A percentile compares a stretch with the other conserved stretches of the same genome.
Conservation (phyloP, 2,888 invertebrate genomes). For the Cistogaster globosa region DNA sequence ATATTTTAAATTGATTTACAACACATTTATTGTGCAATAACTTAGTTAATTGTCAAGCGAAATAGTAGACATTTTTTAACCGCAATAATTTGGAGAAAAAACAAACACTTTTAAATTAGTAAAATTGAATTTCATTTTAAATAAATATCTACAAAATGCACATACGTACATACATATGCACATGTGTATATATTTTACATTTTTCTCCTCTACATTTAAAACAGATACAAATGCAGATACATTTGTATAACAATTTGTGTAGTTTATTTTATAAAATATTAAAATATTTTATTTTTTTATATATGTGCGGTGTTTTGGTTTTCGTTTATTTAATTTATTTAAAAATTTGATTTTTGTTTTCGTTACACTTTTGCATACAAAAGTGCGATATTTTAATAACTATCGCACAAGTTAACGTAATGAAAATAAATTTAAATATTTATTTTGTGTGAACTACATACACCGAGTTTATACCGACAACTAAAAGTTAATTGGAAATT, state of each 20-base stretch:
- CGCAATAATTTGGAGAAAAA: constrained; percentile 7
- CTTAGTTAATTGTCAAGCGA: not conserved
- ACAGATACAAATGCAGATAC: not conserved
- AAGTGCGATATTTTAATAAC: constrained; percentile 25
- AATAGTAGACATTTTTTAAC: constrained; percentile 15
- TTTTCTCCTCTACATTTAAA: constrained; percentile 27
- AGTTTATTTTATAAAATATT: constrained; percentile 3
- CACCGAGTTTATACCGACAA: constrained; percentile 62
- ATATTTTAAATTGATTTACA: too few relatives aligned
- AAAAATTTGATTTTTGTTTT: not conserved
- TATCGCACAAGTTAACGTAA: constrained; percentile 19
- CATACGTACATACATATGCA: too few relatives aligned
- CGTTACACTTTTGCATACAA: constrained; percentile 4
- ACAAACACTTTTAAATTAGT: constrained; percentile 11
- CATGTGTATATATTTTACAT: not conserved
- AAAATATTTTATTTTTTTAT: constrained; percentile 7
- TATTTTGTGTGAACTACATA: constrained; percentile 57
- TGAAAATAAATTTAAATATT: constrained; percentile 16
- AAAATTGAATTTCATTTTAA: constrained; percentile 25
- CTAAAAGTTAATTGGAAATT: constrained; percentile 64
- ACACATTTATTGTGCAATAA: constrained; percentile 9
- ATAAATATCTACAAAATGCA: not conserved
- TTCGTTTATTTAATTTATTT: constrained; percentile 25
- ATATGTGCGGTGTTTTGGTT: not conserved
- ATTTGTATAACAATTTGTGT: not conserved